Evolutionary conservation across 2,888 invertebrate species (phyloP).

Genomic region (Lepas anatifera): DNA sequence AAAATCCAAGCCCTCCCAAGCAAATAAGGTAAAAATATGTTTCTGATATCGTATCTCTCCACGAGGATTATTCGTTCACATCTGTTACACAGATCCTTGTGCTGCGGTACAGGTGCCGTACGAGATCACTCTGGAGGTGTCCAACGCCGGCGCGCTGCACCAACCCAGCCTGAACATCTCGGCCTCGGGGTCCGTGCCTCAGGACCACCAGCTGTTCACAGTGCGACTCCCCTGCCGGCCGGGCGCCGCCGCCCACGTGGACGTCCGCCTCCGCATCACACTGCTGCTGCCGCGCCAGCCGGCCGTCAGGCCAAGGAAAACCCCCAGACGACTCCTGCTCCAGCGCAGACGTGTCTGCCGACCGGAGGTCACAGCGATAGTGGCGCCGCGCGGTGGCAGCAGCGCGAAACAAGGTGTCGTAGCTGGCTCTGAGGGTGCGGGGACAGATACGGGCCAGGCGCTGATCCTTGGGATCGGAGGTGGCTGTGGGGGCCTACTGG

Average conservation of each 20-base stretch:
- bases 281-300: conserved; percentile 3
- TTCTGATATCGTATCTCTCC: too few relatives aligned
- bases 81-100: too few relatives aligned
- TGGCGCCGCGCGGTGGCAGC: background rate
- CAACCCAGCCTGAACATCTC: background rate
- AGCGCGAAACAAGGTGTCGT: too few relatives aligned
- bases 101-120: background rate
- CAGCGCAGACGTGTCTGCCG: conserved; percentile 2
- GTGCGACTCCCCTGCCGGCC: background rate
- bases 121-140: background rate
- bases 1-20: too few relatives aligned
- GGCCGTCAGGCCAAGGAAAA: background rate
- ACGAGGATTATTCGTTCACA: too few relatives aligned
- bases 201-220: background rate
- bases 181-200: background rate
- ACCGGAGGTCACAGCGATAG: background rate
- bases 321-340: background rate
- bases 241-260: background rate
- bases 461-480: too few relatives aligned
- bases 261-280: background rate
- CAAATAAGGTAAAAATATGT: too few relatives aligned
- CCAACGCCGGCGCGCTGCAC: background rate
- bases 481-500: too few relatives aligned
- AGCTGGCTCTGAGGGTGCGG: too few relatives aligned
- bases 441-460: too few relatives aligned